phyloP scores from a whole-genome alignment of 1,140 invertebrate species.

The Nasonia vitripennis region DNA sequence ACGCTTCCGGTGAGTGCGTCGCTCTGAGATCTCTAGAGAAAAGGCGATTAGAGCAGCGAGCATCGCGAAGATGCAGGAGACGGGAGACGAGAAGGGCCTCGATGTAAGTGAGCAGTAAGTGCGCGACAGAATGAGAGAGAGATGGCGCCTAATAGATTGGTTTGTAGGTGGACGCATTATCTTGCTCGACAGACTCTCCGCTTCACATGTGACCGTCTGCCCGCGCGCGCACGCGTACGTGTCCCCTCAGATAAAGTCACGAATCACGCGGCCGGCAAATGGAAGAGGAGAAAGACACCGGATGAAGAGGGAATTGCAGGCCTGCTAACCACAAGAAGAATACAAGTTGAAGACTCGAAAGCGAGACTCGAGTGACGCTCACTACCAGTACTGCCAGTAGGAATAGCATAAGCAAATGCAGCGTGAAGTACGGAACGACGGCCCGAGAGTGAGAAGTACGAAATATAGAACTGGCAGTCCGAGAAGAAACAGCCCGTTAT shows the following conservation, averaged over 20 bases:
- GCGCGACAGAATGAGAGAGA: slow-evolving; percentile 63
- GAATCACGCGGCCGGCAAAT: slow-evolving; percentile 14
- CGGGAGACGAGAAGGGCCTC: slow-evolving; percentile 58
- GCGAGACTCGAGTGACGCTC: neutral
- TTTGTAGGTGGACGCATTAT: slow-evolving; percentile 75
- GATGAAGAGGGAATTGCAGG: slow-evolving; percentile 22
- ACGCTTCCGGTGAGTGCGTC: slow-evolving; percentile 68
- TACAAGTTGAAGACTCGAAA: neutral
- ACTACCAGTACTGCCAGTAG: neutral
- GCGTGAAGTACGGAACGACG: neutral
- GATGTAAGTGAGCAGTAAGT: slow-evolving; percentile 73
- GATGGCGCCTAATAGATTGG: slow-evolving; percentile 76
- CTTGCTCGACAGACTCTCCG: slow-evolving; percentile 59
- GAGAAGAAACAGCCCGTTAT: slow-evolving; percentile 4
- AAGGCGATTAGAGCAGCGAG: slow-evolving; percentile 48
- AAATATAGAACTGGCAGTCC: slow-evolving; percentile 27
- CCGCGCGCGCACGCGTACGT: slow-evolving; percentile 9
- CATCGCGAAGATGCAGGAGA: slow-evolving; percentile 38
- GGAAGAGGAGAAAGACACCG: neutral
- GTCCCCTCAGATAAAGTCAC: slow-evolving; percentile 43
- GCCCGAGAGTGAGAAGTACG: neutral
- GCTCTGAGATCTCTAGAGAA: slow-evolving; percentile 44
- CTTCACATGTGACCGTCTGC: slow-evolving; percentile 24
- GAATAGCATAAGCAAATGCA: slow-evolving; percentile 13
- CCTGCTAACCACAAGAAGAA: slow-evolving; percentile 13